phyloP scores from a whole-genome alignment of 2,113 vertebrate species.

The Myxocyprinus asiaticus region DNA sequence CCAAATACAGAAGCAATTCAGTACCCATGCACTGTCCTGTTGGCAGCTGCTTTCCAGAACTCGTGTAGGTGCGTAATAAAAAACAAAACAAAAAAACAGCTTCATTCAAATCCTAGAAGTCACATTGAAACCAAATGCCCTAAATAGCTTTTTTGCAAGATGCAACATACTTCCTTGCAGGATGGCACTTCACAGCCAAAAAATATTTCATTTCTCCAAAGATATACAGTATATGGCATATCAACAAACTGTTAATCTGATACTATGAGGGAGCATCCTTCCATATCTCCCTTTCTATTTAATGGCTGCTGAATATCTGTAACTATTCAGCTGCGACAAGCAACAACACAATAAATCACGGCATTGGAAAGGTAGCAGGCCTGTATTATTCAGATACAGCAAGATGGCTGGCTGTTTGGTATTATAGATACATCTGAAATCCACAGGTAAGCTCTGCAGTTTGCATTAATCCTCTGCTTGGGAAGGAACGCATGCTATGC shows the following conservation, averaged over 20 bases:
- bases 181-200: neutral
- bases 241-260: neutral
- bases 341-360: constrained; percentile 9
- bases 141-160: constrained; percentile 15
- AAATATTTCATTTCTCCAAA: neutral
- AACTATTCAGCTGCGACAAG: constrained; percentile 19
- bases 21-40: no score
- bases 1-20: no score
- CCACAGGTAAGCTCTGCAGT: constrained; percentile 61
- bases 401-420: constrained; percentile 43
- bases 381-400: constrained; percentile 51
- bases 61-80: no score
- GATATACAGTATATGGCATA: neutral
- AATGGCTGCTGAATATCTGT: neutral
- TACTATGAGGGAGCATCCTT: neutral
- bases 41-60: no score
- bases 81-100: neutral
- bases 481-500: constrained; percentile 52
- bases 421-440: constrained; percentile 48
- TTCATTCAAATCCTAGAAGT: no score
- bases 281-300: neutral
- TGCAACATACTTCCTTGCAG: neutral
- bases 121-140: neutral
- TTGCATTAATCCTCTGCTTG: constrained; percentile 60
- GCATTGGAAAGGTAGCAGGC: neutral